Percentiles rank a stretch among this genome's conserved stretches.
Evolutionary conservation across 1,140 invertebrate genomes (phyloP).

Genomic region (Cryptotermes secundus): DNA sequence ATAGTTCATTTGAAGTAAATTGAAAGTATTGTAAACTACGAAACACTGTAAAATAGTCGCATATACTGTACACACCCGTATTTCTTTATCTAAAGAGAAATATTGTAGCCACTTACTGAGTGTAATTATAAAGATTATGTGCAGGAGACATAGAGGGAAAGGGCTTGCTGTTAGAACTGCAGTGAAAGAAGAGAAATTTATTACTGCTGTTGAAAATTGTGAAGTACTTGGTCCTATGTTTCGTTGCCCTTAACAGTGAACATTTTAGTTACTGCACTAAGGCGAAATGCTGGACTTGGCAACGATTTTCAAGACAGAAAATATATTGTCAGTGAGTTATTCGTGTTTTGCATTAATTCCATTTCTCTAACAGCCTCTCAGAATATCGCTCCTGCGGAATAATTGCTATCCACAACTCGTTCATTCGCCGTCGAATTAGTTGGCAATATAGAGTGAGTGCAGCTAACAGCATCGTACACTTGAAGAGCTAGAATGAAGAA

Average conservation of each 20-base stretch:
- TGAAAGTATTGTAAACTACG: too few species aligned
- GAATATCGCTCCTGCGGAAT: not conserved
- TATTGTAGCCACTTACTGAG: not conserved
- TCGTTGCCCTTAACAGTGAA: not conserved
- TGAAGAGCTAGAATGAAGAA: not conserved
- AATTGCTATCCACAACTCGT: not conserved
- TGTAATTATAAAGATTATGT: not conserved
- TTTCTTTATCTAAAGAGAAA: not conserved
- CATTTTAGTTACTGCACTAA: not conserved
- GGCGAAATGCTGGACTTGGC: not conserved
- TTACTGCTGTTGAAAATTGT: not conserved
- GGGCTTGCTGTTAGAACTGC: not conserved
- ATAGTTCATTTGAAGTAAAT: too few species aligned
- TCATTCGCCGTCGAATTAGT: not conserved
- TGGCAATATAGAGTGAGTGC: not conserved
- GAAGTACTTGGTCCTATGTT: not conserved
- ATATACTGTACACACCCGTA: too few species aligned
- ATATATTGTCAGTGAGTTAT: not conserved
- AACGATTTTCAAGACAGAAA: not conserved
- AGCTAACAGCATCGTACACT: not conserved
- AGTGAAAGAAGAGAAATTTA: not conserved
- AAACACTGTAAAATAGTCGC: too few species aligned
- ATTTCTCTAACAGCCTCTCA: not conserved
- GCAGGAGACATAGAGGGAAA: not conserved
- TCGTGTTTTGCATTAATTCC: not conserved